A percentile compares a stretch with the other conserved stretches of the same genome.
phyloP scores from a whole-genome alignment of 1,140 invertebrate genomes.

The Antheraea mylitta region DNA sequence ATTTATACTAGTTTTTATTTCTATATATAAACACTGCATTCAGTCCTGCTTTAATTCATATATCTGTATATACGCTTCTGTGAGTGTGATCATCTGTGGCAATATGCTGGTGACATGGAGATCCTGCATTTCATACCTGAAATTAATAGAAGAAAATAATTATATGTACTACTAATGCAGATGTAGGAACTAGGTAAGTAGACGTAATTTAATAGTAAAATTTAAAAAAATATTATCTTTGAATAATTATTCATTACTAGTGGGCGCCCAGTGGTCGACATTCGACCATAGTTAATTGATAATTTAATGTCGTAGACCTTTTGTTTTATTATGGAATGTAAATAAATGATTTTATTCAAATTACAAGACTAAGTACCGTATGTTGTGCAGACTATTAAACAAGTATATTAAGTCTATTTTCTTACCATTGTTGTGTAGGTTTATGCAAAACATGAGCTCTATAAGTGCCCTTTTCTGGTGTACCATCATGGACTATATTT shows the following conservation, averaged over 20 bases:
- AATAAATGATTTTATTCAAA: too few species aligned
- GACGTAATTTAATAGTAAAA: too few species aligned
- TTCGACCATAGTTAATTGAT: too few species aligned
- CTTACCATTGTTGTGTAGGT: constrained; percentile 88
- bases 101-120: constrained; percentile 98
- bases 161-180: too few species aligned
- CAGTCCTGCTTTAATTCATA: constrained; percentile 80
- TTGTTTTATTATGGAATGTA: too few species aligned
- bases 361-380: too few species aligned
- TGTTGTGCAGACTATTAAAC: too few species aligned
- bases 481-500: constrained; percentile 99
- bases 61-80: constrained; percentile 98
- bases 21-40: constrained; percentile 18
- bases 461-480: constrained; percentile 96
- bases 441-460: constrained; percentile 97
- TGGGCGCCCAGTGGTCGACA: too few species aligned
- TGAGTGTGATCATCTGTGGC: constrained; percentile 99
- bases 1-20: constrained; percentile 40
- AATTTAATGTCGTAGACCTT: too few species aligned
- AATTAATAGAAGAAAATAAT: not conserved
- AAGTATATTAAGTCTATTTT: not conserved
- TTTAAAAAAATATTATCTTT: too few species aligned
- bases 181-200: too few species aligned
- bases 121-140: constrained; percentile 97
- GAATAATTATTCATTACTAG: too few species aligned